Base-by-base conservation (phyloP, 2,888 invertebrate genomes). In the Vannuccia rotundouncinata region DNA sequence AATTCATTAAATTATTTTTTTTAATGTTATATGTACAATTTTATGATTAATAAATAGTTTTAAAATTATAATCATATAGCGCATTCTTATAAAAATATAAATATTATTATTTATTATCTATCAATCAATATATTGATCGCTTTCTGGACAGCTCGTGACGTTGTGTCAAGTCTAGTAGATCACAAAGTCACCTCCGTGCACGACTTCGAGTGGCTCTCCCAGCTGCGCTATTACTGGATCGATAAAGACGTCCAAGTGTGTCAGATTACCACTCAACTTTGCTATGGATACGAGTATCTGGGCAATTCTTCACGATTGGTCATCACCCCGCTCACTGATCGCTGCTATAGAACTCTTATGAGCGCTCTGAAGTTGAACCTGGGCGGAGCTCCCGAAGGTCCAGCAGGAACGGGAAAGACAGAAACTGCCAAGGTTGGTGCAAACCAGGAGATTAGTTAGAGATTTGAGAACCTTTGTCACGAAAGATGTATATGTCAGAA, bases 371-470 rank as follows among this genome's bases (percentile, higher is more conserved):
- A 95, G 87, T 87, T 96, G 83, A 93, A 94, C 88, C 89, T 95
- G 83, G 95, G 89, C 79, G 95, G 95, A 0, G 95, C 95, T 0
- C 95, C 95, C 0, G 95, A 96, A 87, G 95, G 95, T 2, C 95
- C 95, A 0, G 94, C 95, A 0, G 95, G 95, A 60, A 94, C 95
- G 0, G 95, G 95, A 77, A 97, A 97, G 90, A 93, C 92, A 0
- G 96, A 96, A 89, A 95, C 95, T 0, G 92, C 93, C 82, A 96
- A 96, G 88, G 96, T 97, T 90, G 89, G 97, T 81, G 95, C 96
- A 1, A 96, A 95, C n/a, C n/a, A n/a, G n/a, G n/a, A n/a, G n/a
- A n/a, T n/a, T n/a, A n/a, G n/a, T n/a, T n/a, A n/a, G n/a, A n/a
- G n/a, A n/a, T n/a, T n/a, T n/a, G n/a, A n/a, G n/a, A n/a, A n/a